Conservation (phyloP, 92 coral and sea anemone species). For the Epizoanthus rinbou region DNA sequence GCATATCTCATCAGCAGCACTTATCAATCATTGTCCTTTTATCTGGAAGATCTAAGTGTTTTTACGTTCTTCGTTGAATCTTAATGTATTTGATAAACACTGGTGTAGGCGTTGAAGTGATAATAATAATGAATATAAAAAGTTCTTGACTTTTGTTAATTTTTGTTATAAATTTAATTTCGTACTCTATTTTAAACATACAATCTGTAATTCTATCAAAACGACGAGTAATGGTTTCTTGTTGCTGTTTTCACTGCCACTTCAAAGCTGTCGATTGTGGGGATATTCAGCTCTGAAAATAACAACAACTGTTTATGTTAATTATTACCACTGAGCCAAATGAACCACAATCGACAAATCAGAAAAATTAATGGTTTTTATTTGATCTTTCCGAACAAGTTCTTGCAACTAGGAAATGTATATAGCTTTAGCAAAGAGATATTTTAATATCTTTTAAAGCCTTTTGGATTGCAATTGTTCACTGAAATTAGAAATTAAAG, state of each 20-base stretch:
- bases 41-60: too few relatives aligned
- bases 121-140: not conserved
- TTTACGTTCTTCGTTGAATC: too few relatives aligned
- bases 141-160: constrained; percentile 5
- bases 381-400: not conserved
- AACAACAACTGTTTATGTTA: not conserved
- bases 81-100: too few relatives aligned
- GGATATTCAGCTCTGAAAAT: too few relatives aligned
- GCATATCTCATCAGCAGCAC: too few relatives aligned
- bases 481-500: constrained; percentile 11
- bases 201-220: not conserved
- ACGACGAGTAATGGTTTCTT: not conserved
- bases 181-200: not conserved
- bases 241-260: not conserved
- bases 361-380: too few relatives aligned
- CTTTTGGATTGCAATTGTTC: constrained; percentile 4
- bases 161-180: not conserved
- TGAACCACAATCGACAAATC: not conserved
- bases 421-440: constrained; percentile 8
- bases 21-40: too few relatives aligned
- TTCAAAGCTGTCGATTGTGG: not conserved
- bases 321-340: not conserved
- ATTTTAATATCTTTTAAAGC: constrained; percentile 5
- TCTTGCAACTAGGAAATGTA: not conserved
- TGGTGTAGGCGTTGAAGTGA: too few relatives aligned